Conservation (phyloP, 2,797 vertebrate species). For the Chelon labrosus region DNA sequence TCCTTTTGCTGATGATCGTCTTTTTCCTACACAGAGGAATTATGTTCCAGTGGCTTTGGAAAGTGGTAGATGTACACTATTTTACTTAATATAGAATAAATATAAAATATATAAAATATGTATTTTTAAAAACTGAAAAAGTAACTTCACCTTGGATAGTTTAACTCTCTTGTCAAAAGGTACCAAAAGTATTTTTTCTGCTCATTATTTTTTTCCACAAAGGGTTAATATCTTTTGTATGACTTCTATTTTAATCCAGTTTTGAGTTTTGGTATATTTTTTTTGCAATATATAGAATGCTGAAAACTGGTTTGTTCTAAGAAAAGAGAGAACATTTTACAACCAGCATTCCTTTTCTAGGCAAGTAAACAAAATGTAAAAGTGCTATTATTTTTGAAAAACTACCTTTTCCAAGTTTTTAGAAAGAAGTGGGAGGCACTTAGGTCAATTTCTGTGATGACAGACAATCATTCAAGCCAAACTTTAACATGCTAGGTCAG, state of each 20-base stretch:
- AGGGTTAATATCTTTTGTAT: slow-evolving; percentile 33
- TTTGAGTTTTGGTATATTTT: slow-evolving; percentile 19
- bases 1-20: slow-evolving; percentile 36
- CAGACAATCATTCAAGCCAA: slow-evolving; percentile 53
- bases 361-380: slow-evolving; percentile 84
- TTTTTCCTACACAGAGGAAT: slow-evolving; percentile 44
- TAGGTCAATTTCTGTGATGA: slow-evolving; percentile 88
- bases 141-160: slow-evolving; percentile 50
- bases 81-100: slow-evolving; percentile 68
- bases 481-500: not conserved
- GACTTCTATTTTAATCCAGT: slow-evolving; percentile 38
- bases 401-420: slow-evolving; percentile 83
- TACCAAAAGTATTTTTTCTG: slow-evolving; percentile 49
- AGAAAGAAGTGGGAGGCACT: slow-evolving; percentile 95
- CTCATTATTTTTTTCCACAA: slow-evolving; percentile 1
- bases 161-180: slow-evolving; percentile 48
- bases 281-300: slow-evolving; percentile 43
- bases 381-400: slow-evolving; percentile 81
- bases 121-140: slow-evolving; percentile 46
- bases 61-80: slow-evolving; percentile 71
- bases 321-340: slow-evolving; percentile 67
- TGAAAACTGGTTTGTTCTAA: slow-evolving; percentile 62
- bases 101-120: slow-evolving; percentile 72
- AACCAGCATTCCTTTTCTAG: slow-evolving; percentile 72
- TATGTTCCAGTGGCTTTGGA: slow-evolving; percentile 65